Percentiles rank a stretch among this genome's conserved stretches.
These are phyloP conservation scores for Arge pagana DNA, from an alignment of 2,888 invertebrate species.

Conservation along the genomic window DNA sequence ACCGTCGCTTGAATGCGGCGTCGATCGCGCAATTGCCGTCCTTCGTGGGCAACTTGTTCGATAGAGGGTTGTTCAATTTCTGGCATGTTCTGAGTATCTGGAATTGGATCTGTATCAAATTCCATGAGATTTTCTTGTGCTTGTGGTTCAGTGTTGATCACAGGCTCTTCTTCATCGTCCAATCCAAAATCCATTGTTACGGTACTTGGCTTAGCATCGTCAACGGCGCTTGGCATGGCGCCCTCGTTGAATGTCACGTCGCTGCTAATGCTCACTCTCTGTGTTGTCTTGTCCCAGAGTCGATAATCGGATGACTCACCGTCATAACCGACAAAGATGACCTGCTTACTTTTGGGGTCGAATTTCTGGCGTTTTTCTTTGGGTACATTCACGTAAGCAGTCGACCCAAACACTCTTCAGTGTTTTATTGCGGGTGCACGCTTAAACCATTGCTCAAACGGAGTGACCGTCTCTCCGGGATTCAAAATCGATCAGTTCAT, in stretches of 20 bases:
- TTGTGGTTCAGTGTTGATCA: neutral
- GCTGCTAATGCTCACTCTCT: constrained; percentile 39
- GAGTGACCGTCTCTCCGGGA: constrained; percentile 12
- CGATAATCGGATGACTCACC: constrained; percentile 26
- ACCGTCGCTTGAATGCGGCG: neutral
- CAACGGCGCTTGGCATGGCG: neutral
- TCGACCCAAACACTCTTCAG: constrained; percentile 35
- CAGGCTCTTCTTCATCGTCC: no score
- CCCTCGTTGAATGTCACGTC: constrained; percentile 33
- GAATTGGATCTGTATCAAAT: no score
- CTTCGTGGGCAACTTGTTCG: no score
- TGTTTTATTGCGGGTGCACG: constrained; percentile 31
- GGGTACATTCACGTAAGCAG: constrained; percentile 22
- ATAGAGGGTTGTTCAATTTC: neutral
- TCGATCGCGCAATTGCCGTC: neutral
- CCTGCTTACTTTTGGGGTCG: constrained; percentile 21
- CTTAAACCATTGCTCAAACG: constrained; percentile 23
- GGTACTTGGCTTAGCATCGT: no score
- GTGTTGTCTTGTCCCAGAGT: constrained; percentile 35
- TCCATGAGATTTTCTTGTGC: neutral
- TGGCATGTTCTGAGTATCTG: neutral
- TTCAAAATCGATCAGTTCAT: constrained; percentile 34
- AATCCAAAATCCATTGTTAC: neutral
- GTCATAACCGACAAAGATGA: constrained; percentile 27
- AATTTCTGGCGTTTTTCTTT: constrained; percentile 23